Evolutionary conservation across 2,888 invertebrate genomes (phyloP).

Genomic region (Drosophila incognita): DNA sequence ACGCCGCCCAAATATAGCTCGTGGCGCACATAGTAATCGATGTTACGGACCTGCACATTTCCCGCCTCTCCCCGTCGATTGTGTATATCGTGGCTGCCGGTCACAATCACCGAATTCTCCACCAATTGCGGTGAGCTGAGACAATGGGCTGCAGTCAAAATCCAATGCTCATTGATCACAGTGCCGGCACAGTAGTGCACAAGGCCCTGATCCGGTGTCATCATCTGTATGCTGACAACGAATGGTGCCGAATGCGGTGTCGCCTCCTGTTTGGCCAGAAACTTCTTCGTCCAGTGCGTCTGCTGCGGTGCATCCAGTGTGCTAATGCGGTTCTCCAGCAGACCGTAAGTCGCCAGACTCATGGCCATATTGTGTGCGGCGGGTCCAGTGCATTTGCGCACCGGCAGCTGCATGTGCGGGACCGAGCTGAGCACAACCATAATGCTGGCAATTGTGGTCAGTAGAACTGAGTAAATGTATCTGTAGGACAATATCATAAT

Average conservation of each 20-base stretch:
- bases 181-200: constrained; percentile 84
- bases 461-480: constrained; percentile 69
- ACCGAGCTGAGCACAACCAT: constrained; percentile 77
- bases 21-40: constrained; percentile 81
- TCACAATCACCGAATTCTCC: constrained; percentile 80
- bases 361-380: constrained; percentile 58
- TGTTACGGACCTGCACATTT: constrained; percentile 77
- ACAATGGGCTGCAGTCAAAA: constrained; percentile 84
- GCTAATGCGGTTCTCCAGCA: constrained; percentile 74
- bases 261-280: constrained; percentile 82
- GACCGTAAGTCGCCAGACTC: constrained; percentile 62
- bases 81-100: constrained; percentile 83
- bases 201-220: constrained; percentile 73
- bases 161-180: constrained; percentile 83
- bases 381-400: constrained; percentile 57
- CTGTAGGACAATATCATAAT: constrained; percentile 76
- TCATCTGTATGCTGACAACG: constrained; percentile 82
- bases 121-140: constrained; percentile 74
- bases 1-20: constrained; percentile 83
- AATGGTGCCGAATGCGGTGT: constrained; percentile 82
- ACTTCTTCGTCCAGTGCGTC: constrained; percentile 77
- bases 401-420: constrained; percentile 61
- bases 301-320: constrained; percentile 60
- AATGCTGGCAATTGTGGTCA: constrained; percentile 74
- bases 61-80: constrained; percentile 59